Conservation (phyloP, 64 coral and sea anemone genomes). For the Pocillopora damicornis region DNA sequence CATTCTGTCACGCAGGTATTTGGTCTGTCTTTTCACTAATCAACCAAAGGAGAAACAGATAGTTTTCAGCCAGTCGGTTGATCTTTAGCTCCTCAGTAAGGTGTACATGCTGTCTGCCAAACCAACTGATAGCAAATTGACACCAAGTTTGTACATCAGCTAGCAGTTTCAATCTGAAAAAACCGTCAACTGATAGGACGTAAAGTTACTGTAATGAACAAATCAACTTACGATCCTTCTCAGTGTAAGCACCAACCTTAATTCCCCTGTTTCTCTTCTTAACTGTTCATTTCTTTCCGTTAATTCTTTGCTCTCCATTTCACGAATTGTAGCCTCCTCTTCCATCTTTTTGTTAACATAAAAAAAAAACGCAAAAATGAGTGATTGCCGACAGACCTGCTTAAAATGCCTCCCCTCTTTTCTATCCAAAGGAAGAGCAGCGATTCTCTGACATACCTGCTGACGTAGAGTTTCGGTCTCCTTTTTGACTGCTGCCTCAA, state of each 20-base stretch:
- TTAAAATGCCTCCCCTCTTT: too few relatives aligned
- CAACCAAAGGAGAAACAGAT: too few relatives aligned
- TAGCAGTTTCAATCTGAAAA: too few relatives aligned
- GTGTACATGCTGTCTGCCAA: too few relatives aligned
- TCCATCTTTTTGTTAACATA: conserved; percentile 25
- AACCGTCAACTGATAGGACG: too few relatives aligned
- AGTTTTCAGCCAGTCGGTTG: too few relatives aligned
- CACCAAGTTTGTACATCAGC: neutral
- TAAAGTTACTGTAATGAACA: neutral
- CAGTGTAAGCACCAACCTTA: conserved; percentile 38
- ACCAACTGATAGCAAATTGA: too few relatives aligned
- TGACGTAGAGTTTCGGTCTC: conserved; percentile 10
- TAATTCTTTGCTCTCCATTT: conserved; percentile 85
- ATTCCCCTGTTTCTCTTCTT: conserved; percentile 65
- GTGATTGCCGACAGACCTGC: neutral
- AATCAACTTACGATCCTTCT: neutral
- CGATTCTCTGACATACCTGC: neutral
- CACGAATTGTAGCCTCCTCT: conserved; percentile 85
- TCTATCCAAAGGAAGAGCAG: too few relatives aligned
- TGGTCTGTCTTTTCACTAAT: too few relatives aligned
- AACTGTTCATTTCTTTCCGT: conserved; percentile 60
- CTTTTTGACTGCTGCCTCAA: conserved; percentile 17
- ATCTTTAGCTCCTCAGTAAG: too few relatives aligned
- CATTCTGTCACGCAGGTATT: too few relatives aligned
- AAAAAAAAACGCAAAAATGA: neutral